Evolutionary conservation across 2,797 vertebrate species (phyloP).

Genomic region (Okamejei kenojei): DNA sequence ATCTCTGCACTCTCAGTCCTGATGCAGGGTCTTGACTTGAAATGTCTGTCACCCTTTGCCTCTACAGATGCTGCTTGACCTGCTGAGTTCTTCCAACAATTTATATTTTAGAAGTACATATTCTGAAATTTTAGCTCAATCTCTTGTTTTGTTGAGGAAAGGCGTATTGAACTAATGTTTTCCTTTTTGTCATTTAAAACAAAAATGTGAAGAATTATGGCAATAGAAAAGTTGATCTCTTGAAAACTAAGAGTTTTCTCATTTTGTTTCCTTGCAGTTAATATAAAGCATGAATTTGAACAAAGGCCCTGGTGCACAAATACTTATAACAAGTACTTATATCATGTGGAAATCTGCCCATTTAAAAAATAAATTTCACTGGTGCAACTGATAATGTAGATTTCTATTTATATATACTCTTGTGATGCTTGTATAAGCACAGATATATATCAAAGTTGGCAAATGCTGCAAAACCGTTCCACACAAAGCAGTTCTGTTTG

Average conservation of each 20-base stretch:
- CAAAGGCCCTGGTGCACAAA: not conserved
- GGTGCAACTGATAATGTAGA: not conserved
- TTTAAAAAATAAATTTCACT: not conserved
- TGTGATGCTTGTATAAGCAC: slow-evolving; percentile 5
- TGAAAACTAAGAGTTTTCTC: not conserved
- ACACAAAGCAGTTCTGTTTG: not conserved
- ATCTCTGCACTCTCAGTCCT: no score
- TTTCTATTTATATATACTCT: not conserved
- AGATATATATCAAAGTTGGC: slow-evolving; percentile 4
- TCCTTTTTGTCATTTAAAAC: no score
- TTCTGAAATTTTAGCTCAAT: no score
- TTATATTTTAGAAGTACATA: no score
- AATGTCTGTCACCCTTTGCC: no score
- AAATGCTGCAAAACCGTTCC: slow-evolving; percentile 1
- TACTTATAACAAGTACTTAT: not conserved
- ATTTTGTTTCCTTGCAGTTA: no score
- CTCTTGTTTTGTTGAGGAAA: no score
- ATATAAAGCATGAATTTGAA: not conserved
- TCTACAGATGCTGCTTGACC: no score
- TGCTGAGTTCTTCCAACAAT: no score
- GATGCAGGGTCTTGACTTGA: no score
- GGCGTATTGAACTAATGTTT: no score
- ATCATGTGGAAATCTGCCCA: not conserved
- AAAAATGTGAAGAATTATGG: no score
- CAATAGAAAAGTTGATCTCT: not conserved